Evolutionary conservation across 2,113 vertebrate genomes (phyloP).

Genomic region (Petrocephalus zakoni): DNA sequence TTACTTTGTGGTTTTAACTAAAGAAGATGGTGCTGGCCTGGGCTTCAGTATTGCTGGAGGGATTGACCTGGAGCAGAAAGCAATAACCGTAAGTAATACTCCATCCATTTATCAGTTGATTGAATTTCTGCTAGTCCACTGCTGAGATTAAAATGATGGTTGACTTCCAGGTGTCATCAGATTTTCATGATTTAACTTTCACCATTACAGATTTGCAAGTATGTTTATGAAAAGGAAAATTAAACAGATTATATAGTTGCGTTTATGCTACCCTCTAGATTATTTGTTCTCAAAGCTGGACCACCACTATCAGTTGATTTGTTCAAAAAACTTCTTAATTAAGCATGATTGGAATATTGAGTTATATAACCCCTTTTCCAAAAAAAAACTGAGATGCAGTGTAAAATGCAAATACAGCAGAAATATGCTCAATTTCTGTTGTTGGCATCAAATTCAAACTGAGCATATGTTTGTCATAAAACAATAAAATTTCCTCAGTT

Average conservation of each 20-base stretch:
- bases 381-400: too few species aligned
- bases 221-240: not conserved
- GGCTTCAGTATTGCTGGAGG: conserved; percentile 91
- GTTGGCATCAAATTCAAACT: too few species aligned
- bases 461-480: too few species aligned
- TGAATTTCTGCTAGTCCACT: not conserved
- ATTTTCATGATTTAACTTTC: not conserved
- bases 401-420: too few species aligned
- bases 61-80: conserved; percentile 75
- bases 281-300: not conserved
- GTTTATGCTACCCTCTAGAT: not conserved
- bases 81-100: conserved; percentile 70
- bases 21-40: conserved; percentile 82
- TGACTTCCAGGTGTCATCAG: not conserved
- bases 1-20: conserved; percentile 76
- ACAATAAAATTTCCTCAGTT: too few species aligned
- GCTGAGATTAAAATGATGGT: not conserved
- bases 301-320: not conserved
- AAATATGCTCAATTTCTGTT: too few species aligned
- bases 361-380: not conserved
- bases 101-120: not conserved
- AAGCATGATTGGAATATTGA: not conserved
- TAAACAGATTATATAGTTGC: not conserved
- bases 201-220: not conserved
- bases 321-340: not conserved